These are phyloP conservation scores for Lochmaea crataegi DNA, from an alignment of 2,888 invertebrate genomes.

Conservation along the genomic window DNA sequence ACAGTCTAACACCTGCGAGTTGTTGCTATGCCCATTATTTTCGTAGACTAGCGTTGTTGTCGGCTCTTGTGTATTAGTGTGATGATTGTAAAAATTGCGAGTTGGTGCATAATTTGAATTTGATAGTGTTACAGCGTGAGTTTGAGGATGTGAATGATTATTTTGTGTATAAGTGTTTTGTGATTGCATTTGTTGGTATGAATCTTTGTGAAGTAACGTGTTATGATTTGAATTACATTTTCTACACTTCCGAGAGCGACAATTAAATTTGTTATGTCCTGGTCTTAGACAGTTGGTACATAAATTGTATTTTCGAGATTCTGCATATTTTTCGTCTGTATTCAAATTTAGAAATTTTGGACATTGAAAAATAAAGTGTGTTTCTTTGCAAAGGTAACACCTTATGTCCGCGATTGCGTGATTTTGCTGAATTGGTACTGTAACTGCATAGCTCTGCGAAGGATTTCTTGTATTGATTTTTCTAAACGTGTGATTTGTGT, in stretches of 20 bases:
- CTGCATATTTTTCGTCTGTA: not conserved
- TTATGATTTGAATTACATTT: conserved; percentile 29
- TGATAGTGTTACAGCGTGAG: no score
- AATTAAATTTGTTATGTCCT: conserved; percentile 18
- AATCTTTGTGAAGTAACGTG: conserved; percentile 21
- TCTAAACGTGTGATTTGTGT: not conserved
- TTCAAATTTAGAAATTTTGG: conserved; percentile 7
- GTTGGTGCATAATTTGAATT: not conserved
- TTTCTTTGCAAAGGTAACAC: not conserved
- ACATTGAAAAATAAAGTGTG: conserved; percentile 18
- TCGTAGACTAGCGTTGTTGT: no score
- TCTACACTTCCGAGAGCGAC: conserved; percentile 21
- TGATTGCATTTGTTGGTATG: not conserved
- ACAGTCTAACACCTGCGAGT: no score
- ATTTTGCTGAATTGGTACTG: not conserved
- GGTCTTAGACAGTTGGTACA: conserved; percentile 21
- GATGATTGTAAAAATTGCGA: no score
- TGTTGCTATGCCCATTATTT: no score
- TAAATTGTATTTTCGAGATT: conserved; percentile 6
- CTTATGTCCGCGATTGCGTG: not conserved
- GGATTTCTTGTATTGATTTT: not conserved
- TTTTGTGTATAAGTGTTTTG: not conserved
- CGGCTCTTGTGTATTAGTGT: no score
- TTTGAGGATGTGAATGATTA: no score
- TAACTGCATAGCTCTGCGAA: not conserved